These are phyloP conservation scores for Pharmacophagus antenor DNA, from an alignment of 2,888 invertebrate species.

Conservation along the genomic window DNA sequence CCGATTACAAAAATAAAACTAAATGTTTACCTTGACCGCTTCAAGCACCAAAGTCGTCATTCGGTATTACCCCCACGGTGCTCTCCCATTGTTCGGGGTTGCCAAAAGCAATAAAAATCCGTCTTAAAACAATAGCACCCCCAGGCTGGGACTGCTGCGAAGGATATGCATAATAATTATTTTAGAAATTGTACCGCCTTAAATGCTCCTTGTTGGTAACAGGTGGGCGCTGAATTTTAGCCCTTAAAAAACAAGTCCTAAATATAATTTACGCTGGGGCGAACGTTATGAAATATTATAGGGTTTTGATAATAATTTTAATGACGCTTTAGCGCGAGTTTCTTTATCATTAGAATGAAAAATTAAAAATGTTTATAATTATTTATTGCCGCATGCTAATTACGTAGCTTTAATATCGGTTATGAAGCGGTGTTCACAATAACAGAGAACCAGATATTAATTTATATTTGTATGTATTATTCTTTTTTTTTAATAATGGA, in stretches of 20 bases:
- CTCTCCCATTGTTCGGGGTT: conserved; percentile 73
- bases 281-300: conserved; percentile 8
- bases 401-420: conserved; percentile 9
- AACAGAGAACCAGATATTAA: neutral
- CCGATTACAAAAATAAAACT: neutral
- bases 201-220: conserved; percentile 67
- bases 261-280: conserved; percentile 10
- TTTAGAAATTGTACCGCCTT: conserved; percentile 69
- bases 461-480: neutral
- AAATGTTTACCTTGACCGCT: conserved; percentile 47
- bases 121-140: conserved; percentile 78
- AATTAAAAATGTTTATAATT: conserved; percentile 9
- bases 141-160: conserved; percentile 66
- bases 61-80: conserved; percentile 63
- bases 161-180: conserved; percentile 77
- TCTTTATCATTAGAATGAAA: conserved; percentile 10
- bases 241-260: conserved; percentile 7
- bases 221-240: conserved; percentile 34
- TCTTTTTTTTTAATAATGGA: no score
- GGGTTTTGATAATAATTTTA: conserved; percentile 12
- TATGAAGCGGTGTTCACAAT: neutral
- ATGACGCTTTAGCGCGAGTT: conserved; percentile 15
- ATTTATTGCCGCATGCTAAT: conserved; percentile 19
- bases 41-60: conserved; percentile 55
- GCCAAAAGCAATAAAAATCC: conserved; percentile 74